These are phyloP conservation scores for Iguana delicatissima DNA, from an alignment of 2,797 vertebrate species.

Conservation along the genomic window DNA sequence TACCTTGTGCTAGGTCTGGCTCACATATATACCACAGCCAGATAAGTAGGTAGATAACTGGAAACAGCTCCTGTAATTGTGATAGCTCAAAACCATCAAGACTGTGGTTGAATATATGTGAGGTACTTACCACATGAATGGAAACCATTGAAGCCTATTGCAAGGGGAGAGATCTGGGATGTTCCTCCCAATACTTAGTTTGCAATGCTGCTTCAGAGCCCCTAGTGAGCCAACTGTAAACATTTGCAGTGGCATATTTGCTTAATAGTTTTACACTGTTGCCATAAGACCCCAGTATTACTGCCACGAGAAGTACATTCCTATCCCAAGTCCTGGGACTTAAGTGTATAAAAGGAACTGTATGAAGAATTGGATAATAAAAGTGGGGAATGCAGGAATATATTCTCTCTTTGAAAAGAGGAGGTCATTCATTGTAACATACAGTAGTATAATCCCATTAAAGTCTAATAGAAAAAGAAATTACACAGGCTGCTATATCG, in stretches of 20 bases:
- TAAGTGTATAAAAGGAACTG: constrained; percentile 50
- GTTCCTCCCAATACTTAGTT: neutral
- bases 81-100: neutral
- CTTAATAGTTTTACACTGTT: neutral
- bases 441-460: constrained; percentile 63
- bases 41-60: neutral
- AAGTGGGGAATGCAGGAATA: constrained; percentile 21
- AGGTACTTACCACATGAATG: neutral
- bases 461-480: constrained; percentile 70
- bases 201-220: neutral
- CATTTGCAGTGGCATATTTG: constrained; percentile 14
- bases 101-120: neutral
- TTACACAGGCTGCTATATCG: constrained; percentile 55
- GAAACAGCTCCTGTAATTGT: neutral
- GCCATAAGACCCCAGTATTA: neutral
- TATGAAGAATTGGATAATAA: neutral
- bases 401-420: constrained; percentile 48
- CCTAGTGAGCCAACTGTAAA: neutral
- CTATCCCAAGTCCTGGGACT: neutral
- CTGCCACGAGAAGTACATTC: no score
- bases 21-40: neutral
- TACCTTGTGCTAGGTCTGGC: no score
- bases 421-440: constrained; percentile 60
- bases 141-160: neutral
- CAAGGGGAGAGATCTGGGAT: neutral